These are phyloP conservation scores for Stictocephala bisonia DNA, from an alignment of 2,888 invertebrate species.

Conservation along the genomic window DNA sequence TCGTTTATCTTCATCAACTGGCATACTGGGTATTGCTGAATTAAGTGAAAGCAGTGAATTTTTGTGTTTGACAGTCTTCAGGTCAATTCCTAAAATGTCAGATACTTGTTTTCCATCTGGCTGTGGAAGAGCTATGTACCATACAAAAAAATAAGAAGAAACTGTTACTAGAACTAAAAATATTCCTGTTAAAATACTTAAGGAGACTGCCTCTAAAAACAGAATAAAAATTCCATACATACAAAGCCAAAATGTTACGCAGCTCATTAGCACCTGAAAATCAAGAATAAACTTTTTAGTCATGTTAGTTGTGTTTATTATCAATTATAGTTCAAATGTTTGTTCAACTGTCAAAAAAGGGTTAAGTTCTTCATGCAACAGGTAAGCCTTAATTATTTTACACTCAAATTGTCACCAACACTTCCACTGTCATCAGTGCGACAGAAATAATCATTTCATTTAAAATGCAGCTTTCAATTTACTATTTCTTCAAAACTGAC, in stretches of 20 bases:
- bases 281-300: conserved; percentile 15
- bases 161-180: not conserved
- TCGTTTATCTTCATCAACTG: not conserved
- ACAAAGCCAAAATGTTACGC: conserved; percentile 10
- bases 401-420: no score
- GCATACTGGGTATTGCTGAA: not conserved
- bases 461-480: no score
- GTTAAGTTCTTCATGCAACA: no score
- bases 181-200: not conserved
- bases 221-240: not conserved
- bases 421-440: no score
- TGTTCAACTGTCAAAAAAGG: no score
- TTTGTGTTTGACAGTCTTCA: conserved; percentile 10
- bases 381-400: no score
- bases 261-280: not conserved
- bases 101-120: conserved; percentile 41
- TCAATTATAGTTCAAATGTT: no score
- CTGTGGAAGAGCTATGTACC: conserved; percentile 49
- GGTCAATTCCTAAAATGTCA: conserved; percentile 50
- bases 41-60: no score
- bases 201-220: conserved; percentile 4
- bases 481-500: no score
- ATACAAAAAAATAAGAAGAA: conserved; percentile 25
- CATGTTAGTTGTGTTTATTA: no score
- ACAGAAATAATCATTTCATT: no score